Base-by-base conservation (phyloP, 2,113 vertebrate species). In the Xerus inauris region DNA sequence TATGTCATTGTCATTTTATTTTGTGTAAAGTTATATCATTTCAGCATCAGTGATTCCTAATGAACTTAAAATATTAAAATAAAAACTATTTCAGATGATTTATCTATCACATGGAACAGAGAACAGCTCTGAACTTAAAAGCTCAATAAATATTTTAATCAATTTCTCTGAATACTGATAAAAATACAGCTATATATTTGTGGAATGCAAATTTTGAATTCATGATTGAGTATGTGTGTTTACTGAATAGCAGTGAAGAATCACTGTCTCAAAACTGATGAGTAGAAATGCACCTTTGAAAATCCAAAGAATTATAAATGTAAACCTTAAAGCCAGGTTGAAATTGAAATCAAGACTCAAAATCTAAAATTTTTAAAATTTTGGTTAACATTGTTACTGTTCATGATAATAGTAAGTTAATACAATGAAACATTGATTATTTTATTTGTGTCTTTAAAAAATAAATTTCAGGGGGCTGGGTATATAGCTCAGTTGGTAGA, bases 1-100 rank as follows among this genome's bases (percentile, higher is more conserved):
- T 62, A 83, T 87, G 73, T 94, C 49, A 76, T n/a, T 87, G 19
- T n/a, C 3, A 75, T 76, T 94, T 87, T 73, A 24, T 84, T 89
- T 72, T 8, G 40, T 38, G 57, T 67, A 83, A 65, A 67, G 30
- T 24, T 32, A 35, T 51, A 30, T 84, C 1, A 73, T 93, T 93
- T 93, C 28, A 89, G 26, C 83, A 67, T 1, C 14, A 80, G 73
- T 30, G 24, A 1, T 91, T 83, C 94, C 65, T 96, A 4, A 51
- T 73, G 75, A 57, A 11, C 5, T 71, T 42, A 87, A 87, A 94
- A n/a, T 72, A 26, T 38, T 32, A 65, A 32, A 65, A 32, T 51
- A 59, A 59, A 59, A 59, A 26, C 8, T 59, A 59, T 73, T 64
- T 49, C 16, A 49, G 22, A 22, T 10, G 1, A 35, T 73, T 92